A percentile compares a stretch with the other conserved stretches of the same genome.
phyloP scores from a whole-genome alignment of 2,113 vertebrate species.

The Cyphomyrus plagiostoma region DNA sequence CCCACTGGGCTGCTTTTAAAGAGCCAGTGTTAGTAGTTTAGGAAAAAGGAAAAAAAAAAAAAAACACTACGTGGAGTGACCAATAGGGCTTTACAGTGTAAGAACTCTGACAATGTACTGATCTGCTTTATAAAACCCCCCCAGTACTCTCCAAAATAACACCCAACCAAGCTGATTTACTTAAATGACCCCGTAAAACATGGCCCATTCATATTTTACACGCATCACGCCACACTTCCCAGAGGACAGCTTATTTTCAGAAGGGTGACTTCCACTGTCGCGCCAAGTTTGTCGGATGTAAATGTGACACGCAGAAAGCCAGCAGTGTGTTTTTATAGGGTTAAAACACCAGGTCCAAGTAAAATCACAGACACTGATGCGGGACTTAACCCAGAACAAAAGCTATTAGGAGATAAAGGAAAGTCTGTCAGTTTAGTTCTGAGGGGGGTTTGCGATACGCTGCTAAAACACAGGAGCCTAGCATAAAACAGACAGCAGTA shows the following conservation, averaged over 20 bases:
- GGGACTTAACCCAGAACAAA: not conserved
- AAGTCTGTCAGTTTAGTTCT: not conserved
- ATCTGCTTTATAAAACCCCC: not conserved
- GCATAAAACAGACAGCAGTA: not conserved
- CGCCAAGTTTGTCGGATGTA: not conserved
- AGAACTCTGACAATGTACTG: not conserved
- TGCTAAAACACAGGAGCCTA: not conserved
- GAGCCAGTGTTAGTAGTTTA: not conserved
- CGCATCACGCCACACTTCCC: not conserved
- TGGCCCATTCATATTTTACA: conserved; percentile 2
- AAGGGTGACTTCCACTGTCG: not conserved
- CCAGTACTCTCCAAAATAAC: not conserved
- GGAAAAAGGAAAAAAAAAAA: not conserved
- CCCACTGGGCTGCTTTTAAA: not conserved
- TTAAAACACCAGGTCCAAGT: not conserved
- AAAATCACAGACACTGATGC: not conserved
- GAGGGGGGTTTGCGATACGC: not conserved
- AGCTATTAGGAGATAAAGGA: not conserved
- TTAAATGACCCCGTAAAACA: not conserved
- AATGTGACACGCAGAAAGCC: not conserved
- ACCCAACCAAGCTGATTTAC: conserved; percentile 13
- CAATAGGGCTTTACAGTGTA: not conserved
- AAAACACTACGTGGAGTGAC: not conserved
- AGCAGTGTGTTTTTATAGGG: not conserved
- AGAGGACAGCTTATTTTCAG: not conserved